Evolutionary conservation across 64 coral and sea anemone genomes (phyloP), one percentile per base, ranked within the genome.

Genomic region (Porites lutea): DNA sequence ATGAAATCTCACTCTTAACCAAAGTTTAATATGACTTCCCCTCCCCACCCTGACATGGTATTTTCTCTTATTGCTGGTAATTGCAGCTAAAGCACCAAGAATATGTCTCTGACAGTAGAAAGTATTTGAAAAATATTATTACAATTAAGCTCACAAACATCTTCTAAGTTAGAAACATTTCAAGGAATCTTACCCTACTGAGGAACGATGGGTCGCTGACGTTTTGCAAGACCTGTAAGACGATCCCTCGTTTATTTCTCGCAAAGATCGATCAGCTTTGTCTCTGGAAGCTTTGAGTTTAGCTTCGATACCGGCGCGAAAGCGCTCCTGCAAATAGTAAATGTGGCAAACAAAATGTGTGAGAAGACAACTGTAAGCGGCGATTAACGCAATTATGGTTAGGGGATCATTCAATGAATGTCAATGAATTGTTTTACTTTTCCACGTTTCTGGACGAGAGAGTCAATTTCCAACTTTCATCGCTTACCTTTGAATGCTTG

Each of bases 401-500:
- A 72, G 61, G 52, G 50, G 43, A 64, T 59, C 37, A 62, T n/a
- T 13, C 4, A 61, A 58, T 58, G 58, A 71, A 52, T 2, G 15
- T 18, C 0, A 46, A 19, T 14, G 5, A 37, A 37, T 0, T 37
- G 27, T 37, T 37, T 37, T 37, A 37, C 27, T 37, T 37, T 37
- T 37, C 27, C 27, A 37, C 27, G 27, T 37, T 37, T 37, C 27
- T 37, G 27, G 27, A 37, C 27, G 27, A 37, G 27, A 37, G 27
- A 37, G 15, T 18, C 0, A 46, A 19, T 14, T 6, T 74, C 4
- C 7, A 12, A 12, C 54, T 57, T 57, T 9, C 54, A 12, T 57
- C 54, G 54, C 54, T 57, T 81, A 97, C 95, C 71, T 87, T 91
- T 8, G 95, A 97, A 84, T 91, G 87, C 22, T 97, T 97, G 67